Evolutionary conservation across 2,888 invertebrate species (phyloP).

Genomic region (Fabriciana adippe): DNA sequence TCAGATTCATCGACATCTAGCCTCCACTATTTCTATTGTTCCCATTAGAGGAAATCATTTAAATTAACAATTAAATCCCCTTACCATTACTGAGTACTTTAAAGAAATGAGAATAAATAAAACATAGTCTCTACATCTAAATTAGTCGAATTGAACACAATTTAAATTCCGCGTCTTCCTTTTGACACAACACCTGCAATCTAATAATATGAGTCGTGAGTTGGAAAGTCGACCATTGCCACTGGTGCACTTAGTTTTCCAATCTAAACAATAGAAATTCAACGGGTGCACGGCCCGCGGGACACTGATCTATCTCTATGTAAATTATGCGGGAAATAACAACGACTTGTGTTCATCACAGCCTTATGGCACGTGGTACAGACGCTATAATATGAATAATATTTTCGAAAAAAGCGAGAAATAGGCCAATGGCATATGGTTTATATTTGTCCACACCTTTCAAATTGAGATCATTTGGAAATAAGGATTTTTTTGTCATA

Average conservation of each 20-base stretch:
- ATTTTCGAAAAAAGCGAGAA: not conserved
- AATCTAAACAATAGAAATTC: slow-evolving; percentile 83
- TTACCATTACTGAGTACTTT: slow-evolving; percentile 30
- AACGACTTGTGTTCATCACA: slow-evolving; percentile 71
- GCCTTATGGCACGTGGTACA: slow-evolving; percentile 55
- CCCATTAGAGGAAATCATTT: slow-evolving; percentile 52
- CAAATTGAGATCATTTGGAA: too few relatives aligned
- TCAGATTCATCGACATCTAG: slow-evolving; percentile 49
- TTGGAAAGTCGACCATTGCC: slow-evolving; percentile 66
- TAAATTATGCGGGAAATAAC: slow-evolving; percentile 80
- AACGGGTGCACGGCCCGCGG: slow-evolving; percentile 77
- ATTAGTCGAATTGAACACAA: slow-evolving; percentile 27
- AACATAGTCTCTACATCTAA: slow-evolving; percentile 24
- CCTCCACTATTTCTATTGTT: slow-evolving; percentile 52
- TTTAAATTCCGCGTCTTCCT: slow-evolving; percentile 37
- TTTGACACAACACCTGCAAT: slow-evolving; percentile 57
- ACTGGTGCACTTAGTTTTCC: slow-evolving; percentile 76
- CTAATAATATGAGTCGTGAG: slow-evolving; percentile 70
- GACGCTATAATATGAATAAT: not conserved
- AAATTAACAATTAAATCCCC: slow-evolving; percentile 48
- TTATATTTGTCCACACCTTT: too few relatives aligned
- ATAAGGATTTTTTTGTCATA: too few relatives aligned
- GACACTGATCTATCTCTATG: slow-evolving; percentile 80
- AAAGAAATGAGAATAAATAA: slow-evolving; percentile 16
- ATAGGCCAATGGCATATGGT: too few relatives aligned